Conservation (phyloP, 2,113 vertebrate species). For the Xenopus borealis region DNA sequence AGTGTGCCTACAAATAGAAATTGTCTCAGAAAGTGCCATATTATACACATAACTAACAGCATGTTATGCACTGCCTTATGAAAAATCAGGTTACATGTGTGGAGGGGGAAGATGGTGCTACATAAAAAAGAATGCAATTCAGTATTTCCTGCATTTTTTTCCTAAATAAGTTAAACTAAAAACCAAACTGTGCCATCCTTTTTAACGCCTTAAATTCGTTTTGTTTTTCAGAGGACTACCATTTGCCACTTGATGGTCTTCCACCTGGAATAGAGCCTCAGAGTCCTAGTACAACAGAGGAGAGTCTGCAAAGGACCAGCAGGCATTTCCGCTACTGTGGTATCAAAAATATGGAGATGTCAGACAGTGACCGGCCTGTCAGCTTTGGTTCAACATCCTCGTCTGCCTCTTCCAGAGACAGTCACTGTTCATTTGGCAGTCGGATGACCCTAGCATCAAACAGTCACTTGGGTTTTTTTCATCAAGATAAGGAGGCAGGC, state of each 20-base stretch:
- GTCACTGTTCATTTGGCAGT: constrained; percentile 91
- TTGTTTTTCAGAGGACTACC: constrained; percentile 73
- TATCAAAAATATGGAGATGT: constrained; percentile 82
- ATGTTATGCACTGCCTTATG: constrained; percentile 9
- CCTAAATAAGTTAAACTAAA: too few relatives aligned
- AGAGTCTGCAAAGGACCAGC: constrained; percentile 64
- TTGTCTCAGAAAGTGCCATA: background rate
- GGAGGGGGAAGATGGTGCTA: too few relatives aligned
- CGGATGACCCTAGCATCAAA: constrained; percentile 80
- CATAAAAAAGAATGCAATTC: too few relatives aligned
- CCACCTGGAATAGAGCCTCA: constrained; percentile 72
- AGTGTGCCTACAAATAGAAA: background rate
- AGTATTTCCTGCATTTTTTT: too few relatives aligned
- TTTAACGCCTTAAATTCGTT: constrained; percentile 19
- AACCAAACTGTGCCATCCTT: too few relatives aligned
- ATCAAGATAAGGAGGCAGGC: constrained; percentile 80
- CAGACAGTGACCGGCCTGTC: constrained; percentile 85
- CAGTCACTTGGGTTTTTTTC: constrained; percentile 75
- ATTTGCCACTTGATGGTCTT: constrained; percentile 69
- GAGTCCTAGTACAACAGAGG: constrained; percentile 58
- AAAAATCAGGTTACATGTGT: constrained; percentile 4
- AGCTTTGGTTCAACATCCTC: constrained; percentile 97
- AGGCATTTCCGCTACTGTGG: constrained; percentile 64
- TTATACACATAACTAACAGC: background rate
- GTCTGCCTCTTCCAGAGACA: constrained; percentile 91